phyloP scores from a whole-genome alignment of 1,140 invertebrate species.

The Habropoda laboriosa region DNA sequence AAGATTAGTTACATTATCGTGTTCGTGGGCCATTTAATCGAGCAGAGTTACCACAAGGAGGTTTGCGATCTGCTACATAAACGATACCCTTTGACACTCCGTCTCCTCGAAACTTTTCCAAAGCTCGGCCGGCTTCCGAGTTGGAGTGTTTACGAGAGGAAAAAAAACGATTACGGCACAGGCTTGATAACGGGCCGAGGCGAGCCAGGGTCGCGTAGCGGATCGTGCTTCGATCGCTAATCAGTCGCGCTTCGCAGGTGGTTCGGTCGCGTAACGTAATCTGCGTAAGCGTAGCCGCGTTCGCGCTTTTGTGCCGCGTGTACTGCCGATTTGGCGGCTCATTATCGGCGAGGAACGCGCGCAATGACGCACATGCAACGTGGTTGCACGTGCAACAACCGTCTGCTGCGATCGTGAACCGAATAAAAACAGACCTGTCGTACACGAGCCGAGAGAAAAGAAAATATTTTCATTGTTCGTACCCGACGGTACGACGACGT shows the following conservation, averaged over 20 bases:
- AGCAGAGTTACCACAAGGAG: neutral
- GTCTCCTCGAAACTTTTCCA: constrained; percentile 31
- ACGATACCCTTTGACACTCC: constrained; percentile 38
- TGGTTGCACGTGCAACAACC: constrained; percentile 31
- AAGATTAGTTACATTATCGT: neutral
- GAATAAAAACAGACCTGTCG: constrained; percentile 44
- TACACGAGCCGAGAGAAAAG: neutral
- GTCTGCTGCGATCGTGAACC: neutral
- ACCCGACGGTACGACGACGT: neutral
- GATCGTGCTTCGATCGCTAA: constrained; percentile 11
- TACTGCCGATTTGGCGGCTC: constrained; percentile 29
- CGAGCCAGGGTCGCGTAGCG: neutral
- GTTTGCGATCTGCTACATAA: neutral
- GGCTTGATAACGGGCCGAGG: constrained; percentile 18
- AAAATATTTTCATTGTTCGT: constrained; percentile 57
- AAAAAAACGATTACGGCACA: neutral
- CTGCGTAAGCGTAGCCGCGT: constrained; percentile 38
- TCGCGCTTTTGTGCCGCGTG: constrained; percentile 31
- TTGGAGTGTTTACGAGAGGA: constrained; percentile 10
- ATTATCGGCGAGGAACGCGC: constrained; percentile 38
- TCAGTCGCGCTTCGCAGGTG: constrained; percentile 47
- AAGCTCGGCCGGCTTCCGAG: constrained; percentile 9
- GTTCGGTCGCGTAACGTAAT: constrained; percentile 46
- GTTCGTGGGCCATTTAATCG: neutral
- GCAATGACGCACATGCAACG: constrained; percentile 47